Evolutionary conservation across 2,888 invertebrate genomes (phyloP).

Genomic region (Drosophila silvestris): DNA sequence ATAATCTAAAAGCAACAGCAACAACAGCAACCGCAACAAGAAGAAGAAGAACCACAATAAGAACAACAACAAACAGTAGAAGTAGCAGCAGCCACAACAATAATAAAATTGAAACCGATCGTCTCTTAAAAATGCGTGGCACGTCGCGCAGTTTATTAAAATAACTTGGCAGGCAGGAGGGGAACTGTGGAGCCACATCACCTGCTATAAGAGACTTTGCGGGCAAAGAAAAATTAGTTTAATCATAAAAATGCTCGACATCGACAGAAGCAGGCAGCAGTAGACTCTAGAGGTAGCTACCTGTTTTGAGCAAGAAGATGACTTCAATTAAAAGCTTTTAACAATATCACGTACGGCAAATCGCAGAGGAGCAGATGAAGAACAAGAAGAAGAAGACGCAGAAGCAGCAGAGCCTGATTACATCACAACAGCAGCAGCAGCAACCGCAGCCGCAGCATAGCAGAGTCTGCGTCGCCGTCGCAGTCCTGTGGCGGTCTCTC

Average conservation of each 20-base stretch:
- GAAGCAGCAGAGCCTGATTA: constrained; percentile 61
- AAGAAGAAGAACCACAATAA: constrained; percentile 23
- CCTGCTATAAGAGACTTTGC: constrained; percentile 65
- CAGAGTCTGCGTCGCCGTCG: constrained; percentile 6
- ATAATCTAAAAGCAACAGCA: constrained; percentile 68
- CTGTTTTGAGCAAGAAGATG: constrained; percentile 81
- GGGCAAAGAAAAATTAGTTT: constrained; percentile 82
- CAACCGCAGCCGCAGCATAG: constrained; percentile 7
- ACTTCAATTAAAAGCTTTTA: constrained; percentile 84
- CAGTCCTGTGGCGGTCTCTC: constrained; percentile 66
- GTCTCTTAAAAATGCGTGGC: constrained; percentile 82
- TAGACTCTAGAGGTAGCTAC: constrained; percentile 71
- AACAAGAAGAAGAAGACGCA: constrained; percentile 12
- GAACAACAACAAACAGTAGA: constrained; percentile 16
- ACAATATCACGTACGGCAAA: constrained; percentile 84
- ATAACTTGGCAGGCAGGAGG: constrained; percentile 81
- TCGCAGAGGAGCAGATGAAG: constrained; percentile 63
- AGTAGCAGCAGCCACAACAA: constrained; percentile 50
- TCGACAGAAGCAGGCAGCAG: constrained; percentile 53
- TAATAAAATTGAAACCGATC: constrained; percentile 82
- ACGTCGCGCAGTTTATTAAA: constrained; percentile 86
- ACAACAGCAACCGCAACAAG: constrained; percentile 19
- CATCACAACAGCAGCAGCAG: constrained; percentile 59
- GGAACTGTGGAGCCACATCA: constrained; percentile 67
- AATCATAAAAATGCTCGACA: constrained; percentile 82